Conservation (phyloP, 2,113 vertebrate genomes). For the Arenaria interpres region DNA sequence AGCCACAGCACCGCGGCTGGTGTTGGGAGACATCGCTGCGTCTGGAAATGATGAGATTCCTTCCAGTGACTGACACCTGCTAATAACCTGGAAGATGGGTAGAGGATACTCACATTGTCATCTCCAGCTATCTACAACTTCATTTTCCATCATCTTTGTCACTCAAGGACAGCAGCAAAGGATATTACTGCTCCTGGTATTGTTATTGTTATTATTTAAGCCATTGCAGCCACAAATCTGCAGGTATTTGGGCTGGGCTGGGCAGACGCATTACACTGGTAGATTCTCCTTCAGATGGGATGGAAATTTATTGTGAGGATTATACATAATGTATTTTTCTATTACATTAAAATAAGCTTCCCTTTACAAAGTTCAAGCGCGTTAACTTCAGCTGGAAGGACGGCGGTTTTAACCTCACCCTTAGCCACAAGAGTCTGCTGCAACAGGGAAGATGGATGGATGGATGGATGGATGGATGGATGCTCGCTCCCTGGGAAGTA, state of each 20-base stretch:
- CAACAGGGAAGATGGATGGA: background rate
- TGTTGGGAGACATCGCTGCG: background rate
- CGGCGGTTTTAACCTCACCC: background rate
- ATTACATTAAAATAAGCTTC: constrained; percentile 41
- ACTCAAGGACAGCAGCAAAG: constrained; percentile 70
- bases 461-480: background rate
- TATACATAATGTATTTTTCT: constrained; percentile 30
- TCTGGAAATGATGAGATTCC: constrained; percentile 62
- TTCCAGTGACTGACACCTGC: constrained; percentile 70
- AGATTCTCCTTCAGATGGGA: constrained; percentile 11
- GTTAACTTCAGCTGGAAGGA: constrained; percentile 20
- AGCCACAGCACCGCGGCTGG: background rate
- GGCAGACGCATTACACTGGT: background rate
- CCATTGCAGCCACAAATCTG: constrained; percentile 3
- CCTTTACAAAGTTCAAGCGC: background rate
- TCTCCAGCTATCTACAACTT: constrained; percentile 70
- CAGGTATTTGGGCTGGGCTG: constrained; percentile 21
- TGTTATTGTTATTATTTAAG: constrained; percentile 67
- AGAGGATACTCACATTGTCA: constrained; percentile 51
- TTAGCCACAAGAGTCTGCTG: background rate
- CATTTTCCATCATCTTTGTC: constrained; percentile 75
- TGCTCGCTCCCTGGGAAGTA: background rate
- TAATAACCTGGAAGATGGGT: constrained; percentile 67
- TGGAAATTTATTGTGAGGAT: constrained; percentile 42
- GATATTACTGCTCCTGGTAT: constrained; percentile 63